These are phyloP conservation scores for Stylophora pistillata DNA, from an alignment of 64 coral and sea anemone species.

Conservation along the genomic window DNA sequence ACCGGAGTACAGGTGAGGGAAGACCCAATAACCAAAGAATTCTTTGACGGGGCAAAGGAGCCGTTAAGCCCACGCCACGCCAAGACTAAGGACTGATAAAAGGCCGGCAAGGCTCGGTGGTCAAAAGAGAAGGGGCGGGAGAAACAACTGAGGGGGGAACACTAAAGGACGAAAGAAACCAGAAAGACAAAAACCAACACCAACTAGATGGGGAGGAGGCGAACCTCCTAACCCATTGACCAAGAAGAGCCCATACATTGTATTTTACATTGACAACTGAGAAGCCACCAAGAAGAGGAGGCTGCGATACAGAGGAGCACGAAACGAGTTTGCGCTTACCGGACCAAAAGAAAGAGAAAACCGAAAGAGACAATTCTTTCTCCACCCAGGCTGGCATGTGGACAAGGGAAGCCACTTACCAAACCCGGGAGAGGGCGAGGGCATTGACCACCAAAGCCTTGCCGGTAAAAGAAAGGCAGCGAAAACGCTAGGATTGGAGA, in stretches of 20 bases:
- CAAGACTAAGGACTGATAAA: no score
- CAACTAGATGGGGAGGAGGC: background rate
- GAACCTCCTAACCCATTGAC: background rate
- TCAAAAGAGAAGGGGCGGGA: no score
- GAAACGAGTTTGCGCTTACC: background rate
- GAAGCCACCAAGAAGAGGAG: background rate
- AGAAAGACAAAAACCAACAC: background rate
- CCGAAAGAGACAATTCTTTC: accelerated
- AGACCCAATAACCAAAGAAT: no score
- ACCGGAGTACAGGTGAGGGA: no score
- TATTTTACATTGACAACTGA: background rate
- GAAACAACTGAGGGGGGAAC: no score
- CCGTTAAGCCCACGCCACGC: no score
- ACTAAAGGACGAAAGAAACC: no score
- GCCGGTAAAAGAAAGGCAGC: conserved; percentile 10
- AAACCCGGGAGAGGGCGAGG: conserved; percentile 2
- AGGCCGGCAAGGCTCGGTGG: no score
- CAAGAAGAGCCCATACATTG: background rate
- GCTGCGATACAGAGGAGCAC: background rate
- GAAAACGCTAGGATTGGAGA: conserved; percentile 2
- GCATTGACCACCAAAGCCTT: conserved; percentile 42
- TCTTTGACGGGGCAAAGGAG: no score
- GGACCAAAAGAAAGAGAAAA: background rate
- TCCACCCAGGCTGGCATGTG: background rate
- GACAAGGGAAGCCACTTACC: background rate